These are phyloP conservation scores for Drosophila saltans DNA, from an alignment of 1,140 invertebrate species.

Conservation along the genomic window DNA sequence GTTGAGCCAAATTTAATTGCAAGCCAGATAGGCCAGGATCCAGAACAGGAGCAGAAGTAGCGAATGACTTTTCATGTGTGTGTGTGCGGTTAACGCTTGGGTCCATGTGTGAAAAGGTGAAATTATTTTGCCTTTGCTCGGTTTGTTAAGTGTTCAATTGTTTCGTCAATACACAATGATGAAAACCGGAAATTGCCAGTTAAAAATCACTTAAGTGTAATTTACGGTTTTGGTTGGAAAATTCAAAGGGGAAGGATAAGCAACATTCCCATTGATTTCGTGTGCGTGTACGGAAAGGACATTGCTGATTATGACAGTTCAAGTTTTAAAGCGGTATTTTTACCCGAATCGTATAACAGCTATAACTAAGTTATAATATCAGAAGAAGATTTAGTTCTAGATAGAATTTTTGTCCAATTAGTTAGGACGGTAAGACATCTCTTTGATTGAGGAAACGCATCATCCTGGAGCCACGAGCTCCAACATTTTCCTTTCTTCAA, in stretches of 20 bases:
- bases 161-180: slow-evolving; percentile 68
- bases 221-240: slow-evolving; percentile 42
- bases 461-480: too few species aligned
- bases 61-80: slow-evolving; percentile 42
- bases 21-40: slow-evolving; percentile 1
- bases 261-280: not conserved
- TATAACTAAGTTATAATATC: not conserved
- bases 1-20: slow-evolving; percentile 71
- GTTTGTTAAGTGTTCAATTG: slow-evolving; percentile 73
- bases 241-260: not conserved
- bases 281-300: not conserved
- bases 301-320: slow-evolving; percentile 5
- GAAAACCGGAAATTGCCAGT: slow-evolving; percentile 63
- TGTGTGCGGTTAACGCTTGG: slow-evolving; percentile 50
- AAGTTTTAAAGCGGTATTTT: not conserved
- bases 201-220: slow-evolving; percentile 72
- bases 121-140: slow-evolving; percentile 60
- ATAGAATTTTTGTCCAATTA: too few species aligned
- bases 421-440: too few species aligned
- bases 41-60: slow-evolving; percentile 3
- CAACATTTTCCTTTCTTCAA: too few species aligned
- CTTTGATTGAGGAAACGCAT: too few species aligned
- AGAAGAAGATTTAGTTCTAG: too few species aligned
- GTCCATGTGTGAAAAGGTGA: slow-evolving; percentile 65
- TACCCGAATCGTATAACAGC: not conserved